Percentiles rank a stretch among this genome's conserved stretches.
Conservation (phyloP, 2,797 vertebrate species). For the Myotis planiceps region DNA sequence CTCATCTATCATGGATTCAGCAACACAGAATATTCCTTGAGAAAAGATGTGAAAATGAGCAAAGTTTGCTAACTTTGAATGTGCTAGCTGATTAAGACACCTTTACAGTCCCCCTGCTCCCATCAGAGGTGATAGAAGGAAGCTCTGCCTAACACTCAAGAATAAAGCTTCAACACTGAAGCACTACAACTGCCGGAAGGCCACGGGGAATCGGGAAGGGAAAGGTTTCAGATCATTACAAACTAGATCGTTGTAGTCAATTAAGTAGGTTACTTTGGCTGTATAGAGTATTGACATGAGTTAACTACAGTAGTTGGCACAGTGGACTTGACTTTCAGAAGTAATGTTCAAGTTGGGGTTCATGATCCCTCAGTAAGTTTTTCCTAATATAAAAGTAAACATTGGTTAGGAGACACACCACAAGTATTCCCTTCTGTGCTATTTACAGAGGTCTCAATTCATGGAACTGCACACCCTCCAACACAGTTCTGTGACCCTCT, state of each 20-base stretch:
- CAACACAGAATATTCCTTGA: neutral
- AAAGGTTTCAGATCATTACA: conserved; percentile 53
- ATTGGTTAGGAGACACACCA: neutral
- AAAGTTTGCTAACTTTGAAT: neutral
- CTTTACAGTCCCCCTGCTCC: neutral
- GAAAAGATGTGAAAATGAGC: neutral
- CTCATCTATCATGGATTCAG: neutral
- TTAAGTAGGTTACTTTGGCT: conserved; percentile 31
- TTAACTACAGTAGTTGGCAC: conserved; percentile 52
- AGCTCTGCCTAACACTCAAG: neutral
- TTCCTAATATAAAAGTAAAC: neutral
- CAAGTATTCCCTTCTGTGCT: conserved; percentile 56
- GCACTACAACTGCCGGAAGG: neutral
- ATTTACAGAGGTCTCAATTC: conserved; percentile 56
- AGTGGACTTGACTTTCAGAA: conserved; percentile 53
- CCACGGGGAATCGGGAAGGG: neutral
- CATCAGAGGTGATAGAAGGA: neutral
- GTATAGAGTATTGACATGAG: conserved; percentile 45
- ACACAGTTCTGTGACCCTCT: conserved; percentile 50
- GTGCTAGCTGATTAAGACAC: neutral
- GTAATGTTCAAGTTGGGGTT: neutral
- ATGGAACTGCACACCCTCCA: conserved; percentile 10
- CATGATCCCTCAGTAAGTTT: neutral
- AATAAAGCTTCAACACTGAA: neutral
- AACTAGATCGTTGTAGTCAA: conserved; percentile 41